Percentiles rank a stretch among this genome's conserved stretches.
Conservation (phyloP, 1,140 invertebrate genomes). For the Cepaea nemoralis region DNA sequence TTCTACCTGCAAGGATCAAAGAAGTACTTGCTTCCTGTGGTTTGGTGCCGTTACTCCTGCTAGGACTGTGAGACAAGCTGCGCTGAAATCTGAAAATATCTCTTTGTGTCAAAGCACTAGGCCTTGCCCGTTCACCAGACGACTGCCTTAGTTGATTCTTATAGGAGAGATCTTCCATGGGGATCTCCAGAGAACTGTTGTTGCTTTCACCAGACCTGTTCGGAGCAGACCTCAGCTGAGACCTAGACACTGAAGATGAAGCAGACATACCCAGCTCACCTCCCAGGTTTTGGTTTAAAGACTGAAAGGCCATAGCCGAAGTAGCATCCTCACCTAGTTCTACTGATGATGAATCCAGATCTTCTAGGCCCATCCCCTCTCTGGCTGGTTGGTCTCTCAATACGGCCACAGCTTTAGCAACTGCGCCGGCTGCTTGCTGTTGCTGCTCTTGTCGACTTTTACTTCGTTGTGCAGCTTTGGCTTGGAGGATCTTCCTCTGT, state of each 20-base stretch:
- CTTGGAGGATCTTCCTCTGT: constrained; percentile 44
- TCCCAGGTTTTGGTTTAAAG: constrained; percentile 70
- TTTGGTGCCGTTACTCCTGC: constrained; percentile 45
- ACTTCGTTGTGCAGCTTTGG: constrained; percentile 46
- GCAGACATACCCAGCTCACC: neutral
- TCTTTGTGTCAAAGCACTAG: constrained; percentile 5
- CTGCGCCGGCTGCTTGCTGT: neutral
- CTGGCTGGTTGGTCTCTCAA: constrained; percentile 23
- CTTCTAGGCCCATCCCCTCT: constrained; percentile 4
- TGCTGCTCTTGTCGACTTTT: constrained; percentile 40
- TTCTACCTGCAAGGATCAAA: neutral
- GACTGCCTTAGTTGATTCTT: constrained; percentile 52
- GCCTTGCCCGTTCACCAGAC: constrained; percentile 40
- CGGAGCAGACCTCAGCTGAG: neutral
- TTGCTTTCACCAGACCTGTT: constrained; percentile 1
- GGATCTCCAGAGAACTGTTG: constrained; percentile 78
- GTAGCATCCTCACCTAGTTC: constrained; percentile 63
- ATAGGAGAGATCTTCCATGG: constrained; percentile 81
- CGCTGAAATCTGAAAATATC: constrained; percentile 39
- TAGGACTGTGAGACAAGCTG: constrained; percentile 62
- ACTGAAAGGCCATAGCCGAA: constrained; percentile 79
- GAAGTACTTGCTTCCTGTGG: constrained; percentile 25
- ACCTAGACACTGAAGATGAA: constrained; percentile 16
- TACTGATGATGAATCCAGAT: constrained; percentile 24
- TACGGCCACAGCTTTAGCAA: neutral